Evolutionary conservation across 2,797 vertebrate species (phyloP).

Genomic region (Coluber constrictor): DNA sequence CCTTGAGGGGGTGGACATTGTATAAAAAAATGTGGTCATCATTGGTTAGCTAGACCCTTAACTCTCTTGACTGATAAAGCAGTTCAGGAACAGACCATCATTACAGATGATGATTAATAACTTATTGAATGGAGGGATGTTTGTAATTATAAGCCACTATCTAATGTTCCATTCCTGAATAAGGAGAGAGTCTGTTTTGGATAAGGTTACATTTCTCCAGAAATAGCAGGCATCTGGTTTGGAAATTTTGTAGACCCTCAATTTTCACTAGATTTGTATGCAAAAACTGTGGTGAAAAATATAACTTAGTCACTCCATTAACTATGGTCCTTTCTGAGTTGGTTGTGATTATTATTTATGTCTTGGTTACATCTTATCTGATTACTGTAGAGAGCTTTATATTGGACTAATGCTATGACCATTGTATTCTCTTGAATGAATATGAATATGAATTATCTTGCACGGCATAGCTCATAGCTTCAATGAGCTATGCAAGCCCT

Average conservation of each 20-base stretch:
- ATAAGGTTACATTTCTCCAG: background rate
- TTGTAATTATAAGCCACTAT: background rate
- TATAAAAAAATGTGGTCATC: background rate
- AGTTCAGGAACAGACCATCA: background rate
- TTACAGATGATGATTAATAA: background rate
- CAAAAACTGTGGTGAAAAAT: background rate
- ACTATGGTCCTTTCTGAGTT: background rate
- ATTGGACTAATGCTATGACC: background rate
- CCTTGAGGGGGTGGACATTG: background rate
- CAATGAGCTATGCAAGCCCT: no score
- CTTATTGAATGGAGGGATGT: background rate
- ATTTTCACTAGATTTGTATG: background rate
- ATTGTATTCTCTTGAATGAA: no score
- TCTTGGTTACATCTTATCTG: background rate
- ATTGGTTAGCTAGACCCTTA: background rate
- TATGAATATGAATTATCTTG: no score
- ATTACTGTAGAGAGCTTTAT: background rate
- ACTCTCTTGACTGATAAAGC: background rate
- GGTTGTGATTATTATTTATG: background rate
- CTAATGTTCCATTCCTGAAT: background rate
- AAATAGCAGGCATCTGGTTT: background rate
- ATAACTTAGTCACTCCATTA: background rate
- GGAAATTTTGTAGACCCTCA: background rate
- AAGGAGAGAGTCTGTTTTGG: background rate
- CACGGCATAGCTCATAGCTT: no score